phyloP scores from a whole-genome alignment of 2,113 vertebrate species.

The Nothoprocta pentlandii region DNA sequence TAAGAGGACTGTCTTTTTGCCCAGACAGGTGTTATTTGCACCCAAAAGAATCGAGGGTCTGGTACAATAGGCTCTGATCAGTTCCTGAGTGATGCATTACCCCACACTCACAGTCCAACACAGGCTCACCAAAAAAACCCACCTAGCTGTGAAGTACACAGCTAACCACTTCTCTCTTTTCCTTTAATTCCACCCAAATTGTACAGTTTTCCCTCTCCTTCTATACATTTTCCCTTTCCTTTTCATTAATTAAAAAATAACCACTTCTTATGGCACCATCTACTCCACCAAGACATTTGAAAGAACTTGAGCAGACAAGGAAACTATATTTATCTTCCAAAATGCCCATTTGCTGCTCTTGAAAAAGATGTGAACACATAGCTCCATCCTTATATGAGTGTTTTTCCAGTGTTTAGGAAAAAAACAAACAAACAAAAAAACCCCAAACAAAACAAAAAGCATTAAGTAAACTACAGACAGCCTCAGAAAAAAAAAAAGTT shows the following conservation, averaged over 20 bases:
- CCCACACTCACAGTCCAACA: background rate
- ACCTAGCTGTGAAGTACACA: background rate
- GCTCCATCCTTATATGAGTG: rapidly evolving
- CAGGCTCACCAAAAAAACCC: background rate
- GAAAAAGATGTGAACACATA: background rate
- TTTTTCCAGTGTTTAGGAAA: background rate
- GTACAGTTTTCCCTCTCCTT: background rate
- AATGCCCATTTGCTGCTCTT: background rate
- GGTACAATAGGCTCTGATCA: background rate
- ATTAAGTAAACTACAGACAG: too few relatives aligned
- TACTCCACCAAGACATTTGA: background rate
- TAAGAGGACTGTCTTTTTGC: background rate
- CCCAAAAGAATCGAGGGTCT: background rate
- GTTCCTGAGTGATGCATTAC: rapidly evolving
- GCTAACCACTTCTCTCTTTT: background rate
- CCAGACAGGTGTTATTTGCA: background rate
- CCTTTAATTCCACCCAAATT: background rate
- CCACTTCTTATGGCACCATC: background rate
- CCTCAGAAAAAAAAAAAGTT: background rate
- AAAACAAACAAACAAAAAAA: background rate
- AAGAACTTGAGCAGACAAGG: background rate
- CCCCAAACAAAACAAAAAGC: too few relatives aligned
- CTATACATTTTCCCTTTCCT: background rate
- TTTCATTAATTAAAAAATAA: background rate
- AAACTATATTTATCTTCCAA: background rate